A percentile compares a stretch with the other conserved stretches of the same genome.
phyloP scores from a whole-genome alignment of 2,113 vertebrate species.

The human (Homo sapiens) region DNA sequence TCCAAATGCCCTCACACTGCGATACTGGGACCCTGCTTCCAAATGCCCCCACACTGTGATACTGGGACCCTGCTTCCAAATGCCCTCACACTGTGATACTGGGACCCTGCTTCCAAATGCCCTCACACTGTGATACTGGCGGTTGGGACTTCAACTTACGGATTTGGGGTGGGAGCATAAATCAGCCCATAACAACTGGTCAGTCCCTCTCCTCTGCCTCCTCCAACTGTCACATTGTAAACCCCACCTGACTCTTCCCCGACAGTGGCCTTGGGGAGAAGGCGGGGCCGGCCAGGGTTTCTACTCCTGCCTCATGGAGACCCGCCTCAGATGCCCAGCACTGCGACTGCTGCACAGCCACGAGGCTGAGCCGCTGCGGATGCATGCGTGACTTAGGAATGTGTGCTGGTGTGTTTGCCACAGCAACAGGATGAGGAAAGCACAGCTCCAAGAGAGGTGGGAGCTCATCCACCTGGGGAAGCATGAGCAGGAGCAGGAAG shows the following conservation, averaged over 20 bases:
- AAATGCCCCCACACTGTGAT: neutral
- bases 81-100: too few relatives aligned
- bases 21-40: neutral
- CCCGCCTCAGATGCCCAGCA: rapidly evolving
- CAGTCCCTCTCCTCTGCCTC: too few relatives aligned
- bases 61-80: too few relatives aligned
- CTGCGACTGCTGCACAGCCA: neutral
- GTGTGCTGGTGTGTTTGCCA: constrained; percentile 49
- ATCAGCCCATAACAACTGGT: too few relatives aligned
- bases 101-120: neutral
- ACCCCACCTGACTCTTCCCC: too few relatives aligned
- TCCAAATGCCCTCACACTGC: neutral
- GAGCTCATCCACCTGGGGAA: rapidly evolving
- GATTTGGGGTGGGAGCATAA: neutral
- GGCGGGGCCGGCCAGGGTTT: rapidly evolving
- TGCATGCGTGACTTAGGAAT: constrained; percentile 41
- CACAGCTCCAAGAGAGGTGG: neutral
- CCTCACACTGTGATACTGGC: rapidly evolving
- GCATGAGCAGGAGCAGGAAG: neutral
- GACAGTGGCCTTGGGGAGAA: neutral
- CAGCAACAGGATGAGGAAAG: neutral
- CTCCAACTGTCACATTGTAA: neutral
- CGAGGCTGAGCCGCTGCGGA: neutral
- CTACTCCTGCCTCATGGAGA: neutral
- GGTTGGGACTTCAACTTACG: neutral